These are phyloP conservation scores for Bombus difficillimus DNA, from an alignment of 1,140 invertebrate species.

Conservation along the genomic window DNA sequence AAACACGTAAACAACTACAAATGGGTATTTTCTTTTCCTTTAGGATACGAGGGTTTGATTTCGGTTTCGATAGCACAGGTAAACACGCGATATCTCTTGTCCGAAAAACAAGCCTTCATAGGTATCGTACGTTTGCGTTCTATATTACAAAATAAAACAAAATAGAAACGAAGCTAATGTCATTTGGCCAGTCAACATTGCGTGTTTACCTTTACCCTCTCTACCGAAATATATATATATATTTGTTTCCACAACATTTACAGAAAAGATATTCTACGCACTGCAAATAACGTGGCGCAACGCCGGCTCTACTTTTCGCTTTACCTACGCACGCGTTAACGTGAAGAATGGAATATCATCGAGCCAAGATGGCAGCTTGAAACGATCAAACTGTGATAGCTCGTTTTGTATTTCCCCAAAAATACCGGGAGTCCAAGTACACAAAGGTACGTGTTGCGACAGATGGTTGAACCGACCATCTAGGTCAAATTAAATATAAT, in stretches of 20 bases:
- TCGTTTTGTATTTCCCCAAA: neutral
- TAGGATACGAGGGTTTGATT: conserved; percentile 58
- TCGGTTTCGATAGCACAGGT: conserved; percentile 40
- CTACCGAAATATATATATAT: conserved; percentile 33
- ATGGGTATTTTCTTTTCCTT: conserved; percentile 73
- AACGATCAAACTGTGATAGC: neutral
- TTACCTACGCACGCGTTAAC: conserved; percentile 4
- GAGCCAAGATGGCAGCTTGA: neutral
- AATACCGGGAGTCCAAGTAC: neutral
- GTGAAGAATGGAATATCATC: neutral
- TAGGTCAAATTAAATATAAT: neutral
- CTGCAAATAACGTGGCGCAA: conserved; percentile 81
- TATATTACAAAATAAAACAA: neutral
- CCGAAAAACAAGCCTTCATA: conserved; percentile 10
- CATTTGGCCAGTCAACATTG: conserved; percentile 5
- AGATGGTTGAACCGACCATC: neutral
- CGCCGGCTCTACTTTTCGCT: conserved; percentile 66
- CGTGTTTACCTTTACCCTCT: conserved; percentile 37
- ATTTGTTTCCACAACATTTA: conserved; percentile 60
- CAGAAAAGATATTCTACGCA: conserved; percentile 69
- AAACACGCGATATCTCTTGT: conserved; percentile 27
- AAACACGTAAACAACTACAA: conserved; percentile 78
- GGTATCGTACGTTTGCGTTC: too few species aligned
- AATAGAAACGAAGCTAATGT: neutral
- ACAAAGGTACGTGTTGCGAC: neutral